These are phyloP conservation scores for Dasypus novemcinctus DNA, from an alignment of 2,113 vertebrate genomes.

Conservation along the genomic window DNA sequence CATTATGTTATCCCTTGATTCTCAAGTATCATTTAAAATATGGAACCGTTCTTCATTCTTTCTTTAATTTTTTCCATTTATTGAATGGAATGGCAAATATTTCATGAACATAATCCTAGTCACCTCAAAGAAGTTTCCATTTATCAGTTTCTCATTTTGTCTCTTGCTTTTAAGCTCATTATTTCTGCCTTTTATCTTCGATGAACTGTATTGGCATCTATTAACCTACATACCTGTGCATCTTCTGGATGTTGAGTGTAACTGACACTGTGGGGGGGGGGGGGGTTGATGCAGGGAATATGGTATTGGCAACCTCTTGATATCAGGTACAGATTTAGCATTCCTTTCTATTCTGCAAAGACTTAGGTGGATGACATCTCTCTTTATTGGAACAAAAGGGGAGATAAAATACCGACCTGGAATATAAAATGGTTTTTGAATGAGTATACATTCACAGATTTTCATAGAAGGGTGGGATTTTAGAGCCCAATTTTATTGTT, in stretches of 20 bases:
- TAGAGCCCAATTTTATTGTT: neutral
- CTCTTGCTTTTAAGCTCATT: slow-evolving; percentile 48
- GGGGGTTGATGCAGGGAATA: rapidly evolving
- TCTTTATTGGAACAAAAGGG: neutral
- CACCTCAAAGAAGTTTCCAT: slow-evolving; percentile 63
- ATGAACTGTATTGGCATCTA: slow-evolving; percentile 41
- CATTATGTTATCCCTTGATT: neutral
- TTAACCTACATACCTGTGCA: neutral
- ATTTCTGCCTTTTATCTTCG: slow-evolving; percentile 54
- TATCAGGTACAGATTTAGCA: neutral
- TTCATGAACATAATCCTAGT: slow-evolving; percentile 65
- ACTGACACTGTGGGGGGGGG: rapidly evolving
- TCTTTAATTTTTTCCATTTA: neutral
- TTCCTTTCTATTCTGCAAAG: slow-evolving; percentile 19
- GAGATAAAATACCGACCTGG: neutral
- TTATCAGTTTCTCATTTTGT: slow-evolving; percentile 67
- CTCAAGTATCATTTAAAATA: neutral
- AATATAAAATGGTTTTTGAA: slow-evolving; percentile 37
- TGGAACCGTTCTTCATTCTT: neutral
- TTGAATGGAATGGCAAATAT: slow-evolving; percentile 39
- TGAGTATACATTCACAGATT: neutral
- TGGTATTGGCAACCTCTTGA: neutral
- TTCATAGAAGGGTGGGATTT: neutral
- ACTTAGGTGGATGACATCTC: neutral
- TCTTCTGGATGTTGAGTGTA: neutral